Percentiles rank a stretch among this genome's conserved stretches.
Evolutionary conservation across 2,113 vertebrate genomes (phyloP).

Genomic region (Chaenocephalus aceratus): DNA sequence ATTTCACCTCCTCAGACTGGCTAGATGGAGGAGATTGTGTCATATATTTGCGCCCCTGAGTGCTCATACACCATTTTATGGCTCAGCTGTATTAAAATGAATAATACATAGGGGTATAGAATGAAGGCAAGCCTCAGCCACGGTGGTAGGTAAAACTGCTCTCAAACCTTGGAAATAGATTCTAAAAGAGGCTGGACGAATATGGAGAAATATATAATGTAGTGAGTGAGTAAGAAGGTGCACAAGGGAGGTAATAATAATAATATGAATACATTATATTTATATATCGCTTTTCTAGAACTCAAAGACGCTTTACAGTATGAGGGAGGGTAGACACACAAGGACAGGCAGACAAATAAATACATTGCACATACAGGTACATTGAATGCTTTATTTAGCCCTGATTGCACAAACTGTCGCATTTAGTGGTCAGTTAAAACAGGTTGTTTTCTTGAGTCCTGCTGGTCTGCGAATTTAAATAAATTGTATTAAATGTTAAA

Average conservation of each 20-base stretch:
- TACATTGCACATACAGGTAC: too few relatives aligned
- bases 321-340: too few relatives aligned
- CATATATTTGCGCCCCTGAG: slow-evolving; percentile 42
- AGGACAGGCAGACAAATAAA: too few relatives aligned
- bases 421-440: slow-evolving; percentile 4
- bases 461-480: not conserved
- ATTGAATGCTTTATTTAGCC: not conserved
- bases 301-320: too few relatives aligned
- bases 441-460: not conserved
- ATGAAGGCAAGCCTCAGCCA: slow-evolving; percentile 52
- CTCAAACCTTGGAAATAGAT: slow-evolving; percentile 41
- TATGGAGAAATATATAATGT: slow-evolving; percentile 25
- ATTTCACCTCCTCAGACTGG: slow-evolving; percentile 45
- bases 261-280: too few relatives aligned
- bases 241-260: not conserved
- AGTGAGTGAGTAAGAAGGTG: slow-evolving; percentile 1
- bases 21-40: slow-evolving; percentile 63
- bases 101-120: slow-evolving; percentile 68
- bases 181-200: slow-evolving; percentile 39
- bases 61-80: slow-evolving; percentile 60
- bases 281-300: too few relatives aligned
- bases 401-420: not conserved
- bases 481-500: not conserved
- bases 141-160: slow-evolving; percentile 21
- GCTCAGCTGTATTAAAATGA: slow-evolving; percentile 72